phyloP scores from a whole-genome alignment of 1,140 invertebrate genomes.

The Sogatella furcifera region DNA sequence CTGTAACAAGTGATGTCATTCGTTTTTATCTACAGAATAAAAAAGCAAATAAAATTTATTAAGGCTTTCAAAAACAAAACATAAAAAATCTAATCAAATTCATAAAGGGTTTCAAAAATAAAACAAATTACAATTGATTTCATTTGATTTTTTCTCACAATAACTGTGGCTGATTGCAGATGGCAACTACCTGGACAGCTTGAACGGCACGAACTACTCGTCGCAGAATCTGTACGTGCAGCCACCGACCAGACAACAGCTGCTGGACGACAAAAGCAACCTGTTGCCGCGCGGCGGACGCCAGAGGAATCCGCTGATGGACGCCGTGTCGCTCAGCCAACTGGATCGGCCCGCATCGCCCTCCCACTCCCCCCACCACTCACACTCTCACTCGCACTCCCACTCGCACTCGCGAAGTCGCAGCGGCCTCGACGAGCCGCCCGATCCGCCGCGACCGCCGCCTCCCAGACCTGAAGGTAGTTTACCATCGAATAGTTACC shows the following conservation, averaged over 20 bases:
- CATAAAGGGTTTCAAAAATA: too few species aligned
- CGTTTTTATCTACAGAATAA: too few species aligned
- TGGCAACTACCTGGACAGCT: slow-evolving; percentile 27
- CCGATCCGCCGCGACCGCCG: slow-evolving; percentile 68
- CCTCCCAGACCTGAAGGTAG: slow-evolving; percentile 70
- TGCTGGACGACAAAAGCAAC: slow-evolving; percentile 54
- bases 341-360: slow-evolving; percentile 40
- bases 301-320: slow-evolving; percentile 55
- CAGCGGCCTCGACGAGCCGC: slow-evolving; percentile 26
- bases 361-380: slow-evolving; percentile 8
- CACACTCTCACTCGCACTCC: slow-evolving; percentile 13
- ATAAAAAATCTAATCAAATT: too few species aligned
- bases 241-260: slow-evolving; percentile 55
- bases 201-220: slow-evolving; percentile 49
- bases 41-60: too few species aligned
- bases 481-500: too few species aligned
- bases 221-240: slow-evolving; percentile 88
- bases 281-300: slow-evolving; percentile 52
- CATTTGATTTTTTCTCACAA: too few species aligned
- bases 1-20: too few species aligned
- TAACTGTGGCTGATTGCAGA: slow-evolving; percentile 16
- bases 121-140: too few species aligned
- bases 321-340: slow-evolving; percentile 48
- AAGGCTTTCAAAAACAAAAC: too few species aligned
- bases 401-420: slow-evolving; percentile 27